Evolutionary conservation across 2,797 vertebrate species (phyloP).

Genomic region (Sciurus carolinensis): DNA sequence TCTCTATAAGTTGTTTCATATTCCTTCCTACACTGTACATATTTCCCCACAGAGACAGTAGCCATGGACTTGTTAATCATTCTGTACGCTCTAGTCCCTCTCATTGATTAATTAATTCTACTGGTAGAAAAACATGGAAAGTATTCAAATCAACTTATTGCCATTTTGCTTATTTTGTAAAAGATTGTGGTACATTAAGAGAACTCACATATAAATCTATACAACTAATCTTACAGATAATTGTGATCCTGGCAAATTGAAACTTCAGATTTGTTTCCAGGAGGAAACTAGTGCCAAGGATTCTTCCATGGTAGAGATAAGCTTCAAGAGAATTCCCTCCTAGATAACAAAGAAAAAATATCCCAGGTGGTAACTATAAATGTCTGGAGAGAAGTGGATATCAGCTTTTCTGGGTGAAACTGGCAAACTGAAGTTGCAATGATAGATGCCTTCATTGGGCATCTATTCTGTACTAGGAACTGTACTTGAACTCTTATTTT

Average conservation of each 20-base stretch:
- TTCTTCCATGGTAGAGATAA: neutral
- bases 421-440: neutral
- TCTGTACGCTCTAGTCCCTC: neutral
- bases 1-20: neutral
- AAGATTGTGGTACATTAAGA: neutral
- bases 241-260: slow-evolving; percentile 10
- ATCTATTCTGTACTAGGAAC: neutral
- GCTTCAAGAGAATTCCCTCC: neutral
- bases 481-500: neutral
- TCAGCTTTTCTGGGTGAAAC: neutral
- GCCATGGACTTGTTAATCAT: neutral
- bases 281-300: neutral
- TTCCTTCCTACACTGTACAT: neutral
- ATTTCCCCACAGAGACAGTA: neutral
- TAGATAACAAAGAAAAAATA: neutral
- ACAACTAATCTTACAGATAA: neutral
- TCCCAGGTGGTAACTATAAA: neutral
- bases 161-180: slow-evolving; percentile 38
- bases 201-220: neutral
- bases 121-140: slow-evolving; percentile 1
- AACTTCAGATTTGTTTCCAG: slow-evolving; percentile 41
- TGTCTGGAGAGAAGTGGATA: neutral
- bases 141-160: slow-evolving; percentile 14
- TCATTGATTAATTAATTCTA: slow-evolving; percentile 46
- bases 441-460: neutral